Evolutionary conservation across 2,797 vertebrate genomes (phyloP).

Genomic region (Helostoma temminkii): DNA sequence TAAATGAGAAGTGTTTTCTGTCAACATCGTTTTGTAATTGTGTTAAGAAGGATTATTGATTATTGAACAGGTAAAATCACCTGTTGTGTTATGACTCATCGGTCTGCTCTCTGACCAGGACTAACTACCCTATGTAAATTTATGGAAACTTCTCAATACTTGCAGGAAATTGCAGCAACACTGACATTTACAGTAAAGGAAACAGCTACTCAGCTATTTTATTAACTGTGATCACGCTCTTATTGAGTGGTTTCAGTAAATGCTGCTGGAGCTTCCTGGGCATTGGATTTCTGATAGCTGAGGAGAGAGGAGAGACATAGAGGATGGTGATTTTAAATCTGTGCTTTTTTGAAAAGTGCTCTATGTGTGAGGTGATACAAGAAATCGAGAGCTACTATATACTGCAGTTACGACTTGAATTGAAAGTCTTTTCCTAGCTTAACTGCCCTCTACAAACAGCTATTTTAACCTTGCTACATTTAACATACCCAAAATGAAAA

Average conservation of each 20-base stretch:
- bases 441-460: neutral
- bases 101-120: neutral
- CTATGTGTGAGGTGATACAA: neutral
- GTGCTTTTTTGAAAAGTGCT: slow-evolving; percentile 2
- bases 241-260: slow-evolving; percentile 4
- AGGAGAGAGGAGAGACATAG: neutral
- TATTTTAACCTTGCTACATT: neutral
- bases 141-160: neutral
- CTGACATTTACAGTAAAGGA: slow-evolving; percentile 36
- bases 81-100: neutral
- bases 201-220: slow-evolving; percentile 6
- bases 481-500: neutral
- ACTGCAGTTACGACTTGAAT: too few species aligned
- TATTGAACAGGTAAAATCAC: too few species aligned
- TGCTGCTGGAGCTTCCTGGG: slow-evolving; percentile 1
- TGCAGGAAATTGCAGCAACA: slow-evolving; percentile 34
- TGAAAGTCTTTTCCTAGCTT: neutral
- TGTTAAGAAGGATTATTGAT: too few species aligned
- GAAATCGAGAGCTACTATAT: too few species aligned
- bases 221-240: slow-evolving; percentile 7
- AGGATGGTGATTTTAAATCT: slow-evolving; percentile 5
- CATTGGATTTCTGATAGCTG: neutral
- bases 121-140: neutral
- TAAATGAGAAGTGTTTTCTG: too few species aligned
- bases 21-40: too few species aligned